These are phyloP conservation scores for Drosophila nebulosa DNA, from an alignment of 1,140 invertebrate genomes.

Conservation along the genomic window DNA sequence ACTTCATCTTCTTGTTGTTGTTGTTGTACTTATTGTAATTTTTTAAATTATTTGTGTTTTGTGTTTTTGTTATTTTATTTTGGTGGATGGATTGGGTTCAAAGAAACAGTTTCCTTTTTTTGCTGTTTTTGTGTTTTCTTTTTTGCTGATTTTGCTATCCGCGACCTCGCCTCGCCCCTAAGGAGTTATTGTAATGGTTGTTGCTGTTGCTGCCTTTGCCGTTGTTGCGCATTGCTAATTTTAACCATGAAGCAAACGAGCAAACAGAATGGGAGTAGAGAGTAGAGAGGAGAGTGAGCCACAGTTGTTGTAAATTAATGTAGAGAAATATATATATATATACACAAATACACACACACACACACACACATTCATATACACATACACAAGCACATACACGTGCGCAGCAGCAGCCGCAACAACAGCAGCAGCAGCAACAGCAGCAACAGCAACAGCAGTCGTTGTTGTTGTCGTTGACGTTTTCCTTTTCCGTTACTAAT, in stretches of 20 bases:
- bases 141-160: slow-evolving; percentile 3
- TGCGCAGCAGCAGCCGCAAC: slow-evolving; percentile 6
- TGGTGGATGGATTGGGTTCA: slow-evolving; percentile 65
- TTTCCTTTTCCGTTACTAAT: slow-evolving; percentile 68
- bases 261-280: not conserved
- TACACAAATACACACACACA: slow-evolving; percentile 2
- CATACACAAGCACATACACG: not conserved
- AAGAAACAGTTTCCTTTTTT: slow-evolving; percentile 30
- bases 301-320: slow-evolving; percentile 20
- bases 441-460: slow-evolving; percentile 32
- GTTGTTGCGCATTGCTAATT: slow-evolving; percentile 44
- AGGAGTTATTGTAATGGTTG: slow-evolving; percentile 27
- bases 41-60: slow-evolving; percentile 12
- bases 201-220: slow-evolving; percentile 7
- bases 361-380: slow-evolving; percentile 1
- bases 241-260: slow-evolving; percentile 16
- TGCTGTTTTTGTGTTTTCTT: not conserved
- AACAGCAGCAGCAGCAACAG: slow-evolving; percentile 11
- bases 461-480: slow-evolving; percentile 50
- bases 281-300: slow-evolving; percentile 1
- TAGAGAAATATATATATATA: not conserved
- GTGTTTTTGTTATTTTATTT: not conserved
- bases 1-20: not conserved
- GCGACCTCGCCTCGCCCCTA: slow-evolving; percentile 11
- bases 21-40: slow-evolving; percentile 8